Evolutionary conservation across 2,797 vertebrate species (phyloP).

Genomic region (Salmo trutta): DNA sequence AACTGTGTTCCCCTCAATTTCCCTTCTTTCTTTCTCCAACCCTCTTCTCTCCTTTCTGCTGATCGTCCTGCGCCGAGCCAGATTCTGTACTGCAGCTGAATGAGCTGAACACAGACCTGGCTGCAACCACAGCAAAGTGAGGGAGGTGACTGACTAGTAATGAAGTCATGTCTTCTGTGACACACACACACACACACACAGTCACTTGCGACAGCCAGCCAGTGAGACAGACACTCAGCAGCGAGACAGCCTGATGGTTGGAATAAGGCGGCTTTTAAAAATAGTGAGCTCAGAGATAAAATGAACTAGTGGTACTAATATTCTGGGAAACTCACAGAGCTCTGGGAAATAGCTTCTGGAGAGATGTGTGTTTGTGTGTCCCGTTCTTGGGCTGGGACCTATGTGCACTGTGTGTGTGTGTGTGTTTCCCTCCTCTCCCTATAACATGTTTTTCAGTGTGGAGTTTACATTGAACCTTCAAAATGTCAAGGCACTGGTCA

Average conservation of each 20-base stretch:
- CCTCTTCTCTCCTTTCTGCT: neutral
- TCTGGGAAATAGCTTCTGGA: constrained; percentile 57
- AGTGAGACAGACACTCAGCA: neutral
- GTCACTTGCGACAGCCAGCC: neutral
- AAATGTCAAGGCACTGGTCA: neutral
- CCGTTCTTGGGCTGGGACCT: constrained; percentile 55
- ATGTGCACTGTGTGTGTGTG: too few species aligned
- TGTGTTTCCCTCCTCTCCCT: too few species aligned
- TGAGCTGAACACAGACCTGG: constrained; percentile 52
- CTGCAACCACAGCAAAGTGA: constrained; percentile 60
- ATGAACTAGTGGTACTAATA: constrained; percentile 58
- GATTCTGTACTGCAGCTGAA: constrained; percentile 46
- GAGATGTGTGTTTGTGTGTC: constrained; percentile 25
- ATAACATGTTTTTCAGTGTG: too few species aligned
- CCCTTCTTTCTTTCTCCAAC: neutral
- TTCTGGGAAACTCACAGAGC: constrained; percentile 42
- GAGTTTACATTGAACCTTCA: too few species aligned
- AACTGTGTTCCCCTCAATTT: too few species aligned
- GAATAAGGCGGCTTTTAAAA: constrained; percentile 31
- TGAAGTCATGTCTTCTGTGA: constrained; percentile 45
- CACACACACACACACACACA: neutral
- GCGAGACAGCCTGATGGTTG: constrained; percentile 14
- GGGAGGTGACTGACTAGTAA: constrained; percentile 50
- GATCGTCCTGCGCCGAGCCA: constrained; percentile 6
- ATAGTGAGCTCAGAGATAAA: constrained; percentile 57